Percentiles rank a stretch among this genome's conserved stretches.
phyloP scores from a whole-genome alignment of 2,113 vertebrate genomes.

The Mormoops blainvillei region DNA sequence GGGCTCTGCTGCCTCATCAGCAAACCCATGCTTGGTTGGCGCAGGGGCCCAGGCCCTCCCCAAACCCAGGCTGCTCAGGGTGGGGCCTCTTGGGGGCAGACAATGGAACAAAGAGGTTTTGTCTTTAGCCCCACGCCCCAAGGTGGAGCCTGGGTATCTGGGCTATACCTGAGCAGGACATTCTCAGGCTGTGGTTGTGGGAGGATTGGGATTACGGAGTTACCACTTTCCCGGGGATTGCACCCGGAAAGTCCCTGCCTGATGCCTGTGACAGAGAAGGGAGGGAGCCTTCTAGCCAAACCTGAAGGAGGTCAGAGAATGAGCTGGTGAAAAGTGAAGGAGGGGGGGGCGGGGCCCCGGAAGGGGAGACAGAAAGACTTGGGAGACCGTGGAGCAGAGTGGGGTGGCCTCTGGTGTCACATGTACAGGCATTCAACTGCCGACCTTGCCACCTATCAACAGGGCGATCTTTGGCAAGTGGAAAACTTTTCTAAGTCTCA shows the following conservation, averaged over 20 bases:
- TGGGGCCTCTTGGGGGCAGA: background rate
- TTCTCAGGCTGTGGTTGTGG: background rate
- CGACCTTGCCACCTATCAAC: background rate
- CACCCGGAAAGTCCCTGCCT: background rate
- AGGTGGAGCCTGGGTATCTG: background rate
- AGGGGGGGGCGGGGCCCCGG: accelerated
- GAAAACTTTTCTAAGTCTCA: background rate
- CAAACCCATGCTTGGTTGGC: background rate
- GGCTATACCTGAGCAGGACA: background rate
- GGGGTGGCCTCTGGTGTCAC: background rate
- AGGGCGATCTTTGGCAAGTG: background rate
- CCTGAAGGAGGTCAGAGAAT: background rate
- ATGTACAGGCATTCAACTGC: background rate
- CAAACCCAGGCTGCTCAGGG: background rate
- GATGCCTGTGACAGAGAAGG: background rate
- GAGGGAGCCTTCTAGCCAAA: background rate
- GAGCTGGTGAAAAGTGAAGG: background rate
- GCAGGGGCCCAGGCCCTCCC: background rate
- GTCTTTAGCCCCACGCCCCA: background rate
- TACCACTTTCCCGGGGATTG: background rate
- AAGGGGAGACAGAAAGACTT: background rate
- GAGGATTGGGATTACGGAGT: background rate
- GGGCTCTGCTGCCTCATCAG: background rate
- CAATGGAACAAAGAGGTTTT: slow-evolving; percentile 30
- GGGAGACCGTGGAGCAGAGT: accelerated